Conservation (phyloP, 2,888 invertebrate species). For the Drosophila neotestacea region DNA sequence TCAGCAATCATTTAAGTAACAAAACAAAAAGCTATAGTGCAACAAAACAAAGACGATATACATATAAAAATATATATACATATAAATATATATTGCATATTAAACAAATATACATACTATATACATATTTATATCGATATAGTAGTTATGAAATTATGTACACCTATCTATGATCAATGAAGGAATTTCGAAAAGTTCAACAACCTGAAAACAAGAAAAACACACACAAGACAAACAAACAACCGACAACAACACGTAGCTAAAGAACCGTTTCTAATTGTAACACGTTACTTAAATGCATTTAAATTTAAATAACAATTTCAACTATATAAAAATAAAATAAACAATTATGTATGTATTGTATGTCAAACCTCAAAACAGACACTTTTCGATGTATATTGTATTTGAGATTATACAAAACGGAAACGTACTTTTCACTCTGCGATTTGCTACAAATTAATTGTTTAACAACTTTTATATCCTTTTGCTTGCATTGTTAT, state of each 20-base stretch:
- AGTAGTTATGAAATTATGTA: constrained; percentile 68
- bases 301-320: constrained; percentile 73
- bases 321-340: constrained; percentile 45
- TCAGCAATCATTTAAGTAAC: constrained; percentile 73
- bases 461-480: constrained; percentile 61
- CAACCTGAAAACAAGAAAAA: constrained; percentile 41
- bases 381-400: constrained; percentile 75
- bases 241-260: constrained; percentile 21
- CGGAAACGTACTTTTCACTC: constrained; percentile 33
- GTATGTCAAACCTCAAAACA: constrained; percentile 35
- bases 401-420: constrained; percentile 71
- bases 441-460: constrained; percentile 62
- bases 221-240: not conserved
- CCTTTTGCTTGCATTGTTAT: constrained; percentile 62
- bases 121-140: constrained; percentile 47
- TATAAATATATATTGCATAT: constrained; percentile 43
- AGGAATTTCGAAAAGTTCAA: constrained; percentile 61
- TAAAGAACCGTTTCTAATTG: constrained; percentile 64
- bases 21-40: constrained; percentile 47
- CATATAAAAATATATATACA: constrained; percentile 26
- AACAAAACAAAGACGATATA: constrained; percentile 47
- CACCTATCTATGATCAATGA: constrained; percentile 51
- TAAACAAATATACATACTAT: constrained; percentile 39
- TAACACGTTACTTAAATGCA: constrained; percentile 79
- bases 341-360: constrained; percentile 43